Percentiles rank a stretch among this genome's conserved stretches.
These are phyloP conservation scores for Palaemon carinicauda DNA, from an alignment of 1,140 invertebrate genomes.

Conservation along the genomic window DNA sequence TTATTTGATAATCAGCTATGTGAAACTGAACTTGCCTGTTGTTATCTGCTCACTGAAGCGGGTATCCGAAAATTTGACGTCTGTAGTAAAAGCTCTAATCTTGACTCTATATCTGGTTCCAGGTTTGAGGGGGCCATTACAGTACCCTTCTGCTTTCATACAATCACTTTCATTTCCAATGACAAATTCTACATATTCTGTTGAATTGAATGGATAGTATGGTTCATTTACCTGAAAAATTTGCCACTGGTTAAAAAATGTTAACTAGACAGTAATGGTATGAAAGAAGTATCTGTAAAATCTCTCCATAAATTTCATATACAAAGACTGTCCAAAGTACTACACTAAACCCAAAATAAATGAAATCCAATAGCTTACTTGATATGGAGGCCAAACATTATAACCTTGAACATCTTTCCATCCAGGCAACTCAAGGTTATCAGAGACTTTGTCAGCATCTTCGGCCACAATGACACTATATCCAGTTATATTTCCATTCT, in stretches of 20 bases:
- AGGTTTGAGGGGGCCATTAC: slow-evolving; percentile 90
- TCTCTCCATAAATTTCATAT: too few species aligned
- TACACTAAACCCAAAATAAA: not conserved
- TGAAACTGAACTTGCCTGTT: slow-evolving; percentile 9
- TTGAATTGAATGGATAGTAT: slow-evolving; percentile 86
- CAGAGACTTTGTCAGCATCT: slow-evolving; percentile 77
- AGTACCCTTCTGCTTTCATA: slow-evolving; percentile 73
- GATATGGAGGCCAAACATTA: slow-evolving; percentile 80
- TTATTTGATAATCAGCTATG: too few species aligned
- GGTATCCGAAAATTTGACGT: slow-evolving; percentile 92
- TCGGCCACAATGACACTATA: slow-evolving; percentile 94
- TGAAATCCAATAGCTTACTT: not conserved
- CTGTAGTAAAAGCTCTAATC: slow-evolving; percentile 89
- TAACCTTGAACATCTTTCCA: slow-evolving; percentile 92
- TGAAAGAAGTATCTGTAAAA: too few species aligned
- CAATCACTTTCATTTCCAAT: slow-evolving; percentile 83
- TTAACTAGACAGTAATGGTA: too few species aligned
- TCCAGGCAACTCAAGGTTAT: slow-evolving; percentile 82
- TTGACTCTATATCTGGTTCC: slow-evolving; percentile 91
- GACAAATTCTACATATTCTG: slow-evolving; percentile 84
- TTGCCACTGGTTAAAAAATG: too few species aligned
- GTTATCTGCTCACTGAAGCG: slow-evolving; percentile 85
- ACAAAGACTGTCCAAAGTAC: too few species aligned
- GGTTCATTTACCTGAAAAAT: slow-evolving; percentile 78
- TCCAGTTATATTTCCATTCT: slow-evolving; percentile 83